Base-by-base conservation (phyloP, 2,888 invertebrate genomes). In the Sinodicranocentrus sp. region DNA sequence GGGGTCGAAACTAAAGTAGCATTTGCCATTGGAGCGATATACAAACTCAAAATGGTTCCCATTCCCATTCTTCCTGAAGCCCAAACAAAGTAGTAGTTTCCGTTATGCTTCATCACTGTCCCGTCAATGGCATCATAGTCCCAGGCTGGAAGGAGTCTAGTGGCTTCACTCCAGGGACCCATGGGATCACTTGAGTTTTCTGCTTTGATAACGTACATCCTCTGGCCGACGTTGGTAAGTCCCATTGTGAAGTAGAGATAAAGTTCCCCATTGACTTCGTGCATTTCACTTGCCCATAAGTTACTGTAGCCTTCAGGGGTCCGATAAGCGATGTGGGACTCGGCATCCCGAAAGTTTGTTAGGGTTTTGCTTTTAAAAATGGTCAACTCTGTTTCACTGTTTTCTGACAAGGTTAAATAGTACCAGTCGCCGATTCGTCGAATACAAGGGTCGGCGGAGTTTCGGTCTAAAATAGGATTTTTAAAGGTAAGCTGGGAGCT, bases 211-310 rank as follows among this genome's bases (percentile, higher is more conserved):
- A 84, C 86, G 33, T 87, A 87, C 83, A 87, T 85, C 39, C 83
- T 72, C 52, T 85, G 85, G 59, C 63, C 59, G 10, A 52, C 57
- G 10, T 33, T 59, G 2, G 39, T 17, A 8, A 33, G 52, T 43
- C 82, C 10, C 82, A 82, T 82, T 21, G 79, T 78, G 43, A 86
- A 86, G 61, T 86, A 83, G 67, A 86, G 83, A 68, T 82, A 87
- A 10, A 87, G 57, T 6, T 79, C 68, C n/a, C 85, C 86, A 26
- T 86, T 39, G 0, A 87, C 80, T 28, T 54, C 2, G 48, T 87
- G 87, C 84, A 87, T 87, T 76, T 87, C 87, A 19, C 78, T 77
- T 0, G 83, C 84, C 86, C 86, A 86, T 1, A 86, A 57, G 28
- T 86, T 79, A 0, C 67, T 63, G 54, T 52, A 85, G 23, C 84